Base-by-base conservation (phyloP, 2,888 invertebrate species). In the Drosophila paracracens region DNA sequence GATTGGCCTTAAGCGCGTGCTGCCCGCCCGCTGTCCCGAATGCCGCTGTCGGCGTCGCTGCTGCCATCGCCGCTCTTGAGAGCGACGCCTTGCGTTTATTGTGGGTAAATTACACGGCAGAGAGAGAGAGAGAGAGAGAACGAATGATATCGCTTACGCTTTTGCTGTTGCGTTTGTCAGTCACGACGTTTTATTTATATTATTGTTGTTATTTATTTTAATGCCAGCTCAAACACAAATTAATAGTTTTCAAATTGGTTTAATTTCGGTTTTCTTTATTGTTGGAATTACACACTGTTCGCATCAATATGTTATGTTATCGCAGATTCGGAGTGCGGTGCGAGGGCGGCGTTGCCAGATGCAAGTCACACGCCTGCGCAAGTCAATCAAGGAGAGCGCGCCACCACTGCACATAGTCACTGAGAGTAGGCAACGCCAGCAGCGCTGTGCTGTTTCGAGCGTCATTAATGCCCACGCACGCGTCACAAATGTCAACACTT, bases 1-100 rank as follows among this genome's bases (percentile, higher is more conserved):
- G 89, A 89, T 89, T 83, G 84, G 85, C 83, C 89, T 83, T 81
- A 88, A 86, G 85, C 77, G 74, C 72, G 65, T 79, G 75, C 71
- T 74, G 72, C 64, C 74, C 59, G 69, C 72, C 73, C 65, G 75
- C 68, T 67, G 76, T 54, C 64, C 60, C 61, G 65, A 57, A 43
- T 67, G 79, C 31, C 61, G 60, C 52, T 25, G 79, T 40, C 59
- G 66, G 8, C 52, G 74, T 27, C 58, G 51, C 58, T 50, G 46
- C 46, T 16, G 58, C 36, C 43, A 35, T 48, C 43, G 61, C 52
- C 46, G 58, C 53, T 38, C 50, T 54, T 46, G 62, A 74, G 70
- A 66, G 79, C 84, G 71, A 63, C 68, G 80, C 75, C 59, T 71
- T 78, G 74, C 74, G 87, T 75, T 85, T 89, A 89, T 89, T 85